Base-by-base conservation (phyloP, 2,888 invertebrate genomes). In the Polydrusus pterygomalis region DNA sequence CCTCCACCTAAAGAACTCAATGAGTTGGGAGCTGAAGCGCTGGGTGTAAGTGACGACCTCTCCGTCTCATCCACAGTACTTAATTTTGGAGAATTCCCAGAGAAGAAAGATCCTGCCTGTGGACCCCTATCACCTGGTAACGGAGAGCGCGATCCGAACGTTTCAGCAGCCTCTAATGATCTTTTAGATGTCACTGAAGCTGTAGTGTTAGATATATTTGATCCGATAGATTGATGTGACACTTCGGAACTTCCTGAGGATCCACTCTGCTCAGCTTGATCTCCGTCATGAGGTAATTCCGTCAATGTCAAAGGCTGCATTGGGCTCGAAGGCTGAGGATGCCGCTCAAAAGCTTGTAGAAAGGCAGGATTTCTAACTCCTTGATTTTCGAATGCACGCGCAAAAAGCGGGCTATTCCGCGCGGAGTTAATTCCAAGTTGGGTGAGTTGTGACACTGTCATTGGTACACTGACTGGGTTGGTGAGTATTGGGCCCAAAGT, bases 361-460 rank as follows among this genome's bases (percentile, higher is more conserved):
- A 84, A 84, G 43, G 81, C 74, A 9, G 83, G 82, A 69, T 77
- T 84, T 78, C 70, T 73, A 30, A 75, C 15, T 15, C 47, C 38
- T n/a, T 67, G 64, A 10, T 9, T 58, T 15, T 81, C 81, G 17
- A 84, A 79, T 11, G 80, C 78, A 76, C 86, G 81, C 0, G 83
- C 80, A 18, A 85, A 82, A 20, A 87, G 77, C 0, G 90, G 88
- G 40, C 91, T 90, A 25, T 90, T 88, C 0, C 90, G 89, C 34
- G 89, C 89, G 47, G 88, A 88, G 1, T 88, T 84, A 13, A 88
- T 82, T 51, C 88, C 91, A 79, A 88, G 88, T 56, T 90, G 88
- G 0, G 91, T 89, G 38, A 93, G 85, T 83, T 92, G 91, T 1
- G 91, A 89, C 78, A 92, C 90, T 5, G 92, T 91, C 82, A 92